A percentile compares a stretch with the other conserved stretches of the same genome.
Evolutionary conservation across 2,888 invertebrate species (phyloP).

Genomic region (Augiades crinisus): DNA sequence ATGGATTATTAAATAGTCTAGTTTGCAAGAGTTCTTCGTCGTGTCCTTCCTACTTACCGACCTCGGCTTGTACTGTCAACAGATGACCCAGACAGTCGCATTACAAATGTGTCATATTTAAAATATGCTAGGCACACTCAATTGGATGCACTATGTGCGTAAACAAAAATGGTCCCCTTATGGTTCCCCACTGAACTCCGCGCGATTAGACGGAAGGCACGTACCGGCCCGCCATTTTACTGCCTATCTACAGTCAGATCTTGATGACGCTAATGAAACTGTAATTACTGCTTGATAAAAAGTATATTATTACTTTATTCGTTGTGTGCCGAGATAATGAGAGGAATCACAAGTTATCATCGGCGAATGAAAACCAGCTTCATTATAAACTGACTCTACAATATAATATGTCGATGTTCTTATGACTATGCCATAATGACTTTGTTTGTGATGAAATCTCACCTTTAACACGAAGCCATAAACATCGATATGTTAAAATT

Average conservation of each 20-base stretch:
- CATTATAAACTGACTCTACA: no score
- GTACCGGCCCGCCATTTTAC: constrained; percentile 59
- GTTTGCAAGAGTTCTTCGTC: no score
- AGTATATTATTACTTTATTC: no score
- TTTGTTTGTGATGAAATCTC: background rate
- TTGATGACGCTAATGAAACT: constrained; percentile 44
- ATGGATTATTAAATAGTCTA: no score
- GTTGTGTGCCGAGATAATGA: no score
- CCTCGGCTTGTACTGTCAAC: no score
- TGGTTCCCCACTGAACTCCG: background rate
- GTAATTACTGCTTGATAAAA: no score
- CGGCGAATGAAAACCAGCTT: no score
- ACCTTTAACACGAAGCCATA: background rate
- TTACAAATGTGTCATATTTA: constrained; percentile 5
- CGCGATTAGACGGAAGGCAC: constrained; percentile 46
- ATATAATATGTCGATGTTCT: no score
- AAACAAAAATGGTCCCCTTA: constrained; percentile 6
- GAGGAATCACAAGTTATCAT: no score
- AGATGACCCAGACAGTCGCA: constrained; percentile 4
- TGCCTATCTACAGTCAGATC: constrained; percentile 61
- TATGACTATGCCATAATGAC: no score
- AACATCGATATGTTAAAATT: background rate
- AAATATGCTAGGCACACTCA: constrained; percentile 1
- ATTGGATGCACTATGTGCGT: background rate
- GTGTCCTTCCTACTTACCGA: no score